Evolutionary conservation across 37 sponge, comb jelly and placozoan species (phyloP).

Genomic region (Eunapius fragilis): DNA sequence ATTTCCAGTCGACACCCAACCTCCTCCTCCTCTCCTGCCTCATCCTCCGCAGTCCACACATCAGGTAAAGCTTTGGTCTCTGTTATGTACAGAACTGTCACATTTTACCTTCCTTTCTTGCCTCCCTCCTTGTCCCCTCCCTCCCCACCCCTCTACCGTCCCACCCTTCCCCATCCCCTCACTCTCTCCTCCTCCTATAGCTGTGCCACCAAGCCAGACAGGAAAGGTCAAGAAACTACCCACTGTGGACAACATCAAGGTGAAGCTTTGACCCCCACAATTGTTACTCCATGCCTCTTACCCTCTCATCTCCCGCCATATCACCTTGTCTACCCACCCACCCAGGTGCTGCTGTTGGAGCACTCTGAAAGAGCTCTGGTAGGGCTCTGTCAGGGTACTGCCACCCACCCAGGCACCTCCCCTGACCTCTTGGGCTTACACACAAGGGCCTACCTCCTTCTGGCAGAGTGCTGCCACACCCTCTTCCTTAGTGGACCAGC

Average conservation of each 20-base stretch:
- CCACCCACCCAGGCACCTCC: background rate
- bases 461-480: constrained; percentile 9
- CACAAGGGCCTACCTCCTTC: background rate
- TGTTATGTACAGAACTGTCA: too few species aligned
- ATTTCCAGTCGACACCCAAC: background rate
- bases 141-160: too few species aligned
- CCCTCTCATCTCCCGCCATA: background rate
- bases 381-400: background rate
- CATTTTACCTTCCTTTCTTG: too few species aligned
- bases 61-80: background rate
- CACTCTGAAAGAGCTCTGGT: constrained; percentile 5
- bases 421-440: background rate
- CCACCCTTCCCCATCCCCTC: too few species aligned
- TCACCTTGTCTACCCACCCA: background rate
- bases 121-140: too few species aligned
- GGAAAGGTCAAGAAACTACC: background rate
- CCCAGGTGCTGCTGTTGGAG: background rate
- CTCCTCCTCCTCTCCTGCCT: background rate
- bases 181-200: background rate
- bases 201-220: background rate
- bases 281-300: background rate
- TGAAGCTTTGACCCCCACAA: background rate
- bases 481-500: constrained; percentile 1
- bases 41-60: background rate
- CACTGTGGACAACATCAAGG: background rate